These are phyloP conservation scores for Octomys mimax DNA, from an alignment of 2,797 vertebrate species.

Conservation along the genomic window DNA sequence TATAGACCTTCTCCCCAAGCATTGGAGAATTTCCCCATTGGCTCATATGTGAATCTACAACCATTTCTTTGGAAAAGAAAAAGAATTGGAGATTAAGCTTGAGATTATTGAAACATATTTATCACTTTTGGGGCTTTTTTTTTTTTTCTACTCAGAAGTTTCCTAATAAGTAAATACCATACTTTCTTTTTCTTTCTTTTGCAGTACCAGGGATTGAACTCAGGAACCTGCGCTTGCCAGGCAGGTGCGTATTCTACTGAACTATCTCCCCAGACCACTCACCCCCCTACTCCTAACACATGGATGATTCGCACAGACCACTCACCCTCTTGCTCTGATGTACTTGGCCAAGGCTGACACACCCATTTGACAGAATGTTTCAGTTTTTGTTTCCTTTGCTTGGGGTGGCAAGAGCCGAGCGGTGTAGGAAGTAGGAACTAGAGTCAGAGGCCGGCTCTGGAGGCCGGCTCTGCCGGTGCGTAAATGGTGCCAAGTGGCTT, in stretches of 20 bases:
- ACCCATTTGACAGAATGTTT: not conserved
- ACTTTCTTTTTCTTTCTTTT: not conserved
- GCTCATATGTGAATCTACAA: not conserved
- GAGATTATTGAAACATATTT: not conserved
- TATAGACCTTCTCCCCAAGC: not conserved
- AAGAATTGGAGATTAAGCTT: not conserved
- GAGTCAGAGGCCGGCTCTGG: not conserved
- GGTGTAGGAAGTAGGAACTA: no score
- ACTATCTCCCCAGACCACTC: no score
- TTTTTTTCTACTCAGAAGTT: not conserved
- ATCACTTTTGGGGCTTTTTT: not conserved
- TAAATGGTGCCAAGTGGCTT: not conserved
- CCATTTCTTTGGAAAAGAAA: not conserved
- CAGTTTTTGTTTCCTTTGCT: not conserved
- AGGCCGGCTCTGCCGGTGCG: not conserved
- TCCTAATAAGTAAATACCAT: not conserved
- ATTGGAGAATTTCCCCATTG: not conserved
- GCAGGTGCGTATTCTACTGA: no score
- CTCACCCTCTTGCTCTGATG: not conserved
- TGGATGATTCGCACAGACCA: not conserved
- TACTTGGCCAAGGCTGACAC: not conserved
- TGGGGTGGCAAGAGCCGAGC: not conserved
- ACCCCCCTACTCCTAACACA: not conserved
- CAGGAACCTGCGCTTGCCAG: no score
- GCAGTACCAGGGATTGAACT: no score